phyloP scores from a whole-genome alignment of 1,140 invertebrate species.

The Cydia pomonella region DNA sequence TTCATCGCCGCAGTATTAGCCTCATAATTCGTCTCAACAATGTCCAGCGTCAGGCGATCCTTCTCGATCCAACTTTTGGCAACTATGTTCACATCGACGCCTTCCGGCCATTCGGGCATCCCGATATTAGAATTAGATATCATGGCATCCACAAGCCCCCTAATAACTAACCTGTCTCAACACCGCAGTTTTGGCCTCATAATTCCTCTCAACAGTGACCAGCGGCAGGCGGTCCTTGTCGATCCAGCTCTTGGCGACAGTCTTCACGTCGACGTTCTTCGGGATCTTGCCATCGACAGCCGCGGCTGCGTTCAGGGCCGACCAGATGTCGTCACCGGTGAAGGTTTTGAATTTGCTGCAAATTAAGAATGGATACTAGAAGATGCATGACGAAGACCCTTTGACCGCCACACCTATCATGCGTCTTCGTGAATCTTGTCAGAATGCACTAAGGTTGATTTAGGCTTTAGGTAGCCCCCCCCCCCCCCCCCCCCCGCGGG shows the following conservation, averaged over 20 bases:
- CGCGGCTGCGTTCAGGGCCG: conserved; percentile 86
- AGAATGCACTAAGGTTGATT: too few relatives aligned
- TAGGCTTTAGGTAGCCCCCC: too few relatives aligned
- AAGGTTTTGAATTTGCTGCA: conserved; percentile 87
- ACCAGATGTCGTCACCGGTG: conserved; percentile 90
- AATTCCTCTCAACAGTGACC: conserved; percentile 87
- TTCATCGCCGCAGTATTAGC: conserved; percentile 82
- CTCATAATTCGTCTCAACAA: conserved; percentile 85
- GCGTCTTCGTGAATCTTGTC: too few relatives aligned
- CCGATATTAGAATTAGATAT: too few relatives aligned
- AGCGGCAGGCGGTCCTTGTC: conserved; percentile 90
- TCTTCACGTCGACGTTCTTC: conserved; percentile 82
- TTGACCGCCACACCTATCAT: too few relatives aligned
- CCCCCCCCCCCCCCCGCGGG: too few relatives aligned
- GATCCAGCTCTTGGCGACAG: conserved; percentile 90
- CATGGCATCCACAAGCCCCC: too few relatives aligned
- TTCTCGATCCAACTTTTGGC: conserved; percentile 91
- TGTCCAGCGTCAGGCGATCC: conserved; percentile 90
- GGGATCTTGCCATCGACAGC: conserved; percentile 81
- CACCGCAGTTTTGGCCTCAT: conserved; percentile 82
- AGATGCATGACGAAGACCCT: too few relatives aligned
- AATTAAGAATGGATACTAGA: conserved; percentile 32
- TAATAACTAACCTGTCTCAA: conserved; percentile 83
- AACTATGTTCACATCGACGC: conserved; percentile 82
- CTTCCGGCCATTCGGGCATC: too few relatives aligned